Base-by-base conservation (phyloP, 2,113 vertebrate genomes). In the Psilopogon haemacephalus region DNA sequence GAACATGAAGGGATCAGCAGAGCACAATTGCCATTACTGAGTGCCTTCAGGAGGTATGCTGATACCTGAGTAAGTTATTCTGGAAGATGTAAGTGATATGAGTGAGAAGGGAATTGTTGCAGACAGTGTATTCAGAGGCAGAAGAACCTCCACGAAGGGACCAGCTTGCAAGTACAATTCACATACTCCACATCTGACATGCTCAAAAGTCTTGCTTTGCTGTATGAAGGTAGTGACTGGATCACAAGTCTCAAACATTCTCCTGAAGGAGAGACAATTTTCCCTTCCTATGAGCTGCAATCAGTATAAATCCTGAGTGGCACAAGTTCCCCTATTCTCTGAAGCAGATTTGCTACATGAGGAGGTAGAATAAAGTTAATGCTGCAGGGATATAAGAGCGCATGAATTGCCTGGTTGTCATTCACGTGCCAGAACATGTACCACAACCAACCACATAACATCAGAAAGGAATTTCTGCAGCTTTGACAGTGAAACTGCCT, bases 141-240 rank as follows among this genome's bases (percentile, higher is more conserved):
- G 55, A 64, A 76, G 12, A 26, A 9, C 8, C 4, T 32, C 32
- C 67, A 42, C 12, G 59, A 40, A 71, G 37, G 42, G 19, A 67
- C 5, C 3, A 4, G 21, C 3, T 16, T 54, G 28, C 33, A 18
- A 14, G 30, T n/a, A 9, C 7, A 58, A 82, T 46, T 64, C 6
- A 0, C 2, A 3, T 32, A 30, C 14, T 32, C 18, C 23, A 2
- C 4, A 37, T 33, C n/a, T 0, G 1, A 16, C 23, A 54, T 1
- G 2, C n/a, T 75, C 71, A 65, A n/a, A 59, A 44, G 20, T 7
- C 40, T 38, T 84, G 35, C 30, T 65, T 48, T 42, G 27, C 59
- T 65, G n/a, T 18, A 12, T 1, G 3, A 28, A 28, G 44, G 12
- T 15, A 26, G 38, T 18, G 17, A 44, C 24, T 24, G 52, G 79